Evolutionary conservation across 2,113 vertebrate species (phyloP).

Genomic region (Puffinus mauretanicus): DNA sequence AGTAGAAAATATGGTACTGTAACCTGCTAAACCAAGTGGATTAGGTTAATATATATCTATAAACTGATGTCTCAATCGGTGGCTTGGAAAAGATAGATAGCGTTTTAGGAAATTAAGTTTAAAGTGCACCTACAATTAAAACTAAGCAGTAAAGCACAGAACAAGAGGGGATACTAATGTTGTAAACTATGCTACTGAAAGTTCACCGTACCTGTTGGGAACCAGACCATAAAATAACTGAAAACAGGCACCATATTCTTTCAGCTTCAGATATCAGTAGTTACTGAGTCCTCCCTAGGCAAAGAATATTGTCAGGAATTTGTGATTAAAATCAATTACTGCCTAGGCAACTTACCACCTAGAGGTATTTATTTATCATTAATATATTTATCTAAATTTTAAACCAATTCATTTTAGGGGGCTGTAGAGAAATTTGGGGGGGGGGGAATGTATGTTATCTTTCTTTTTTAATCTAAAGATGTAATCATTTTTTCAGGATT

Average conservation of each 20-base stretch:
- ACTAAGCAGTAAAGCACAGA: not conserved
- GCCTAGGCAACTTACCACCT: not conserved
- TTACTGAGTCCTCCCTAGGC: not conserved
- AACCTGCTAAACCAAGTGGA: not conserved
- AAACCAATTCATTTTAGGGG: not conserved
- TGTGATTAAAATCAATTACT: slow-evolving; percentile 1
- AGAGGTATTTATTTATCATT: not conserved
- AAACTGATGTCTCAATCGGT: not conserved
- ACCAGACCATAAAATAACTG: not conserved
- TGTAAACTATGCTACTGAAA: not conserved
- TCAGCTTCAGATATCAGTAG: not conserved
- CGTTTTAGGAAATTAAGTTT: not conserved
- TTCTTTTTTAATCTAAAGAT: not conserved
- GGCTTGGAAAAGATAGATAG: not conserved
- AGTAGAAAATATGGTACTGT: not conserved
- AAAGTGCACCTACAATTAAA: not conserved
- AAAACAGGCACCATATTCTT: not conserved
- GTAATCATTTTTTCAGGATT: not conserved
- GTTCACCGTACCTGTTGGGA: not conserved
- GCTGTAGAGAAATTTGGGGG: not conserved
- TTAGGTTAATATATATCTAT: not conserved
- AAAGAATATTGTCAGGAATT: not conserved
- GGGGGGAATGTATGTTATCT: not conserved
- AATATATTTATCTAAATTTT: not conserved
- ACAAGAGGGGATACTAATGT: not conserved